phyloP scores from a whole-genome alignment of 2,113 vertebrate genomes.

The Melanerpes aurifrons region DNA sequence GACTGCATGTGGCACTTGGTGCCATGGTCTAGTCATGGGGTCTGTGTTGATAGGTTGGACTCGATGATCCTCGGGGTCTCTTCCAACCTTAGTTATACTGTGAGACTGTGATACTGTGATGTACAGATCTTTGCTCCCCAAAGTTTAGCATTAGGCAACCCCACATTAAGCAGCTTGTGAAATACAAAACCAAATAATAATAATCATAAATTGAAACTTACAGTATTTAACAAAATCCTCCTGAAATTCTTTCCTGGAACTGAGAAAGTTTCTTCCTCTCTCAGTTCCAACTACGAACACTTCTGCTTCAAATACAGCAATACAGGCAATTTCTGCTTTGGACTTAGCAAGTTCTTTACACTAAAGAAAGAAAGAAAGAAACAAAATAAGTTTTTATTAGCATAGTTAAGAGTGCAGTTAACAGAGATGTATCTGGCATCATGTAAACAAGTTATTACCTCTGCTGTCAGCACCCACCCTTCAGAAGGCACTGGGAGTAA shows the following conservation, averaged over 20 bases:
- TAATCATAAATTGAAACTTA: conserved; percentile 62
- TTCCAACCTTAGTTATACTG: no score
- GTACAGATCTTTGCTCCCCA: neutral
- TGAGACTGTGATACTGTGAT: neutral
- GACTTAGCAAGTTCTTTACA: conserved; percentile 84
- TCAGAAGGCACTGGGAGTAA: neutral
- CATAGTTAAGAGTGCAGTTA: neutral
- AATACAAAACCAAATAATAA: neutral
- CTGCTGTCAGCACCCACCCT: neutral
- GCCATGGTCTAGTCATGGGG: no score
- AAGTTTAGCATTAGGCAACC: neutral
- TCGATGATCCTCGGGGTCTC: no score
- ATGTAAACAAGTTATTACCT: neutral
- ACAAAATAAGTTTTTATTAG: conserved; percentile 1
- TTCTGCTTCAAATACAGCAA: conserved; percentile 80
- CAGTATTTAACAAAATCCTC: conserved; percentile 84
- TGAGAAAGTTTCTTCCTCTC: conserved; percentile 80
- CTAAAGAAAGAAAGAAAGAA: conserved; percentile 66
- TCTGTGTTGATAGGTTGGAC: no score
- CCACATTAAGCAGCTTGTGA: neutral
- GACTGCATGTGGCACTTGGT: no score
- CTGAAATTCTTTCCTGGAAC: conserved; percentile 82
- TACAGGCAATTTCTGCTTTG: conserved; percentile 83
- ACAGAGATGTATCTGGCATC: neutral
- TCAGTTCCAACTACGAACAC: conserved; percentile 82